phyloP scores from a whole-genome alignment of 92 coral and sea anemone genomes.

The Epizoanthus ramosus region DNA sequence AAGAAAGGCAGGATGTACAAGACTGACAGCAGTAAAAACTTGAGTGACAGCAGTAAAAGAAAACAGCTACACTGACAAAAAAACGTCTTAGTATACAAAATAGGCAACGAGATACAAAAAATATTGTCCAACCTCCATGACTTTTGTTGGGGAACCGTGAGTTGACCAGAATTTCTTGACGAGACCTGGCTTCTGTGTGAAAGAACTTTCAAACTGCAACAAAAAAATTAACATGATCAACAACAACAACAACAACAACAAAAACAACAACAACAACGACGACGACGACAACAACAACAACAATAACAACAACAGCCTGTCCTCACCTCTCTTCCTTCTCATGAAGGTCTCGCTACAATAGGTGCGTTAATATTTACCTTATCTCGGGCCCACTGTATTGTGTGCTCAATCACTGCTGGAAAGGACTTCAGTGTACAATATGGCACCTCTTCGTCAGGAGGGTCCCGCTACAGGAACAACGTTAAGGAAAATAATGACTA shows the following conservation, averaged over 20 bases:
- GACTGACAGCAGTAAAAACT: too few relatives aligned
- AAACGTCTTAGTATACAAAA: too few relatives aligned
- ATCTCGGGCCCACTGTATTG: slow-evolving; percentile 98
- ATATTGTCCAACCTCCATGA: slow-evolving; percentile 58
- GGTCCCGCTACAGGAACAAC: slow-evolving; percentile 77
- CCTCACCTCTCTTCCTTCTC: too few relatives aligned
- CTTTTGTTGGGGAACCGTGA: slow-evolving; percentile 66
- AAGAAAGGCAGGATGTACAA: too few relatives aligned
- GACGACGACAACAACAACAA: too few relatives aligned
- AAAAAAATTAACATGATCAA: slow-evolving; percentile 3
- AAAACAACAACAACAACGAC: too few relatives aligned
- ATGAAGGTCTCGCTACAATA: too few relatives aligned
- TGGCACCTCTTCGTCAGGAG: slow-evolving; percentile 92
- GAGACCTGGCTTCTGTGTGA: slow-evolving; percentile 78
- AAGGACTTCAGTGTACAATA: slow-evolving; percentile 96
- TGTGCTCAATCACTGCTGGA: slow-evolving; percentile 95
- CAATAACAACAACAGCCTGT: too few relatives aligned
- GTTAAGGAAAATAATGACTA: neutral
- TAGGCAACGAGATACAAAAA: too few relatives aligned
- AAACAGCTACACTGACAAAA: too few relatives aligned
- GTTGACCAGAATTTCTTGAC: slow-evolving; percentile 82
- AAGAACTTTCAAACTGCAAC: slow-evolving; percentile 87
- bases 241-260: too few relatives aligned
- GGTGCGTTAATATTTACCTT: slow-evolving; percentile 62
- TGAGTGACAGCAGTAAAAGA: too few relatives aligned